Conservation (phyloP, 2,888 invertebrate species). For the Torymus texanus region DNA sequence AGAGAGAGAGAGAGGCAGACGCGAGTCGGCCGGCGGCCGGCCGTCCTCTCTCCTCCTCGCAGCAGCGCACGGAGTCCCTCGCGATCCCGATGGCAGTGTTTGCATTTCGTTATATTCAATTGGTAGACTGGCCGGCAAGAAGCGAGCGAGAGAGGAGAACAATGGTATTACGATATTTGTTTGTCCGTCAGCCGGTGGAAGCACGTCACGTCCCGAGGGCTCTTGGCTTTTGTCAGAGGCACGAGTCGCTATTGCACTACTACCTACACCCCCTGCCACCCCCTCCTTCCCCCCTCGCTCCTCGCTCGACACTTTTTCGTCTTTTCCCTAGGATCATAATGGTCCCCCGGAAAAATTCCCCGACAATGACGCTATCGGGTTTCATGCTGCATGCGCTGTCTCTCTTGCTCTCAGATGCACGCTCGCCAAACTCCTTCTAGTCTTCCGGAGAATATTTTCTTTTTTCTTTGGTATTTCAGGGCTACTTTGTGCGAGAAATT, state of each 20-base stretch:
- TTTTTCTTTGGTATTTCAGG: constrained; percentile 7
- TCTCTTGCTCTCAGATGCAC: neutral
- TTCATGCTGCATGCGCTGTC: constrained; percentile 7
- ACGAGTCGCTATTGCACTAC: neutral
- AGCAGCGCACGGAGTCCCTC: constrained; percentile 60
- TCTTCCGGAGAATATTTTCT: neutral
- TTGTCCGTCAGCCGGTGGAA: constrained; percentile 68
- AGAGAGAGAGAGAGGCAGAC: constrained; percentile 38
- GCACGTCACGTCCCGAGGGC: constrained; percentile 63
- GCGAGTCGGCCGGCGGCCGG: neutral
- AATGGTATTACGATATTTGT: constrained; percentile 74
- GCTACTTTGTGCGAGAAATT: constrained; percentile 3
- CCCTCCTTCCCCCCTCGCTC: neutral
- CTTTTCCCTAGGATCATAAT: constrained; percentile 47
- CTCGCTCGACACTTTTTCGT: constrained; percentile 52
- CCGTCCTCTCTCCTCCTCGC: constrained; percentile 54
- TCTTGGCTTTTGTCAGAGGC: constrained; percentile 60
- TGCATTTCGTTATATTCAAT: constrained; percentile 75
- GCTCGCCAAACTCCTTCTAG: neutral
- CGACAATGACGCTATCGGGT: constrained; percentile 54
- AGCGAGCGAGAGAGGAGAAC: constrained; percentile 66
- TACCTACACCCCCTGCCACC: too few species aligned
- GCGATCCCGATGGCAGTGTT: constrained; percentile 68
- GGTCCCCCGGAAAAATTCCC: constrained; percentile 40
- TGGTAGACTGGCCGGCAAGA: constrained; percentile 64